Conservation (phyloP, 2,888 invertebrate species). For the Apeira syringaria region DNA sequence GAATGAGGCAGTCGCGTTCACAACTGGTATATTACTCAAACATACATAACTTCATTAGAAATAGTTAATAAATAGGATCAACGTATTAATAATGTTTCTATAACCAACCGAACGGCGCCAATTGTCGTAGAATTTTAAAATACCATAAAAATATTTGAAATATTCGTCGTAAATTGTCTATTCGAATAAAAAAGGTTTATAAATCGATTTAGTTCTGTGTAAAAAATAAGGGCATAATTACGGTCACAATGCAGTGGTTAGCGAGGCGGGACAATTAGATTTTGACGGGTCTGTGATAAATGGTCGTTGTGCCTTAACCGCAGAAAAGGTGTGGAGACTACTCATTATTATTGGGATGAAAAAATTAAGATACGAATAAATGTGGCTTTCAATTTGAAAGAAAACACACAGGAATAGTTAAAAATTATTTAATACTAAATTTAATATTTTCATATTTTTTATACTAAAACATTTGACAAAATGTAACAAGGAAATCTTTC, state of each 20-base stretch:
- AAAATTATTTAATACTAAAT: too few relatives aligned
- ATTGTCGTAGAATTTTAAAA: conserved; percentile 29
- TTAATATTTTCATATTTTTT: too few relatives aligned
- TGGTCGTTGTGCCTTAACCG: conserved; percentile 59
- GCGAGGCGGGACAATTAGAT: conserved; percentile 81
- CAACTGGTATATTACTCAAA: too few relatives aligned
- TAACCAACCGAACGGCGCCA: background rate
- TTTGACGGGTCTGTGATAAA: conserved; percentile 81
- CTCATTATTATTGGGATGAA: conserved; percentile 22
- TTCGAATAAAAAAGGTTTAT: conserved; percentile 58
- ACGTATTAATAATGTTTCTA: too few relatives aligned
- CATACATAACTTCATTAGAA: too few relatives aligned
- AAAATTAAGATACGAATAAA: too few relatives aligned
- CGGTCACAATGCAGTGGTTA: conserved; percentile 77
- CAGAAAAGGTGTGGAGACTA: conserved; percentile 51
- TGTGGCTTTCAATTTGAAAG: too few relatives aligned
- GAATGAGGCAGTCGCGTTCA: too few relatives aligned
- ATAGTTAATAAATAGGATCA: too few relatives aligned
- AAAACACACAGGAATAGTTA: too few relatives aligned
- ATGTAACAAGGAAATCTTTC: too few relatives aligned
- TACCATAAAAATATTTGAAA: conserved; percentile 64
- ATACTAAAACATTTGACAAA: too few relatives aligned
- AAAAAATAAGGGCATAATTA: conserved; percentile 80
- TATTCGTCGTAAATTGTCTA: conserved; percentile 56
- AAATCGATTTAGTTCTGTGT: conserved; percentile 67